Evolutionary conservation across 2,113 vertebrate species (phyloP), one percentile per base, ranked within the genome.

Genomic region (Clarias magur): DNA sequence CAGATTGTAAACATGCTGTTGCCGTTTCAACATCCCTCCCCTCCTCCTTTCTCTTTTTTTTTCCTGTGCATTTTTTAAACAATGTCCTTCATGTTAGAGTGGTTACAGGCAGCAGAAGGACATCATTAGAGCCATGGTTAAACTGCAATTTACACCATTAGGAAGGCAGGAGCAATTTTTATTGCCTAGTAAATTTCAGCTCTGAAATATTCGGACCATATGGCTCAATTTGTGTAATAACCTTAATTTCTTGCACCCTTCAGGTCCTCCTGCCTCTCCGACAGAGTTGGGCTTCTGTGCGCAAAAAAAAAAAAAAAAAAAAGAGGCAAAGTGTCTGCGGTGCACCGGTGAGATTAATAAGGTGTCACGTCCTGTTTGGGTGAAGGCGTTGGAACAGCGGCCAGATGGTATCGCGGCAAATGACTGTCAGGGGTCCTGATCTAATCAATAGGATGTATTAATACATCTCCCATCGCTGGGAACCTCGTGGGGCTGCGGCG

Each of bases 101-200:
- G 98, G 97, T 99, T 99, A 97, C 97, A 96, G 96, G 95, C 96
- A 96, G 97, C 98, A 99, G 98, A 99, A 99, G 98, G 98, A 99
- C 98, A 98, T 99, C 97, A 98, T 99, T 99, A 99, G 97, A 97
- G 96, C 97, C 96, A 96, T 99, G 98, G 98, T 99, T 99, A 99
- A 99, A 97, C 97, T 99, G 97, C 99, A 99, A 99, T 99, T 99
- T 99, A 99, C 98, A 98, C 98, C 98, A 99, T 99, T 99, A 99
- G 97, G 96, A 97, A 99, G 97, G 97, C 97, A 98, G 98, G 97
- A 97, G 97, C 97, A 97, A 99, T 99, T 99, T 99, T 99, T 99
- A 99, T 99, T 99, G 98, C 97, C 97, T 99, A 97, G 97, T 98
- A 99, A 96, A 99, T 99, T 99, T 98, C 98, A 97, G 97, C 97